Conservation (phyloP, 2,113 vertebrate genomes). For the Tonatia bakeri region DNA sequence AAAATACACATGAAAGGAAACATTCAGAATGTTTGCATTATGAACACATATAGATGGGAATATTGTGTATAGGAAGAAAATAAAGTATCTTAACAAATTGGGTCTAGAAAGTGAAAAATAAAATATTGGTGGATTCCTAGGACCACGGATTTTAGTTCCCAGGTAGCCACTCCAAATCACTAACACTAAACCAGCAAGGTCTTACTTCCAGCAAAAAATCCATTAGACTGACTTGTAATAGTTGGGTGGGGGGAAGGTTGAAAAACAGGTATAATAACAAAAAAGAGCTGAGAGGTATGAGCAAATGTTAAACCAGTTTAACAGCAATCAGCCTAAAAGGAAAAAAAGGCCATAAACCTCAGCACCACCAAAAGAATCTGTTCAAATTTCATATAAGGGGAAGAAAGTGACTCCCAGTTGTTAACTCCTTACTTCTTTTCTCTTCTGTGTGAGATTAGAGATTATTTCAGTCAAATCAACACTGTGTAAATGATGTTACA, state of each 20-base stretch:
- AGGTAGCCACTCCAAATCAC: neutral
- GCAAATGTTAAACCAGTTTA: neutral
- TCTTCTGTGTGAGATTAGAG: neutral
- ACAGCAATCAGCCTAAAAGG: neutral
- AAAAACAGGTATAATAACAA: neutral
- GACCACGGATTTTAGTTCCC: neutral
- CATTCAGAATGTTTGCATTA: neutral
- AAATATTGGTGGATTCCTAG: neutral
- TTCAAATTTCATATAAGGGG: neutral
- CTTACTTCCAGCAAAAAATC: neutral
- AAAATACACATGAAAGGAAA: neutral
- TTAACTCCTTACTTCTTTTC: neutral
- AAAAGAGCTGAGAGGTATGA: neutral
- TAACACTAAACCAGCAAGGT: neutral
- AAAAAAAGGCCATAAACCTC: neutral
- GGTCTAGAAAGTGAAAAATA: neutral
- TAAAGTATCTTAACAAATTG: neutral
- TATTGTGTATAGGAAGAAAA: neutral
- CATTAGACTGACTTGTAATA: neutral
- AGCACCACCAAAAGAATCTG: neutral
- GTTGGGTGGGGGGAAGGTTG: neutral
- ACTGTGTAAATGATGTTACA: neutral
- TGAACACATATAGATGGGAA: neutral
- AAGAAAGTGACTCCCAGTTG: neutral
- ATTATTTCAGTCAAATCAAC: neutral